These are phyloP conservation scores for Papilio dardanus DNA, from an alignment of 1,140 invertebrate genomes.

Conservation along the genomic window DNA sequence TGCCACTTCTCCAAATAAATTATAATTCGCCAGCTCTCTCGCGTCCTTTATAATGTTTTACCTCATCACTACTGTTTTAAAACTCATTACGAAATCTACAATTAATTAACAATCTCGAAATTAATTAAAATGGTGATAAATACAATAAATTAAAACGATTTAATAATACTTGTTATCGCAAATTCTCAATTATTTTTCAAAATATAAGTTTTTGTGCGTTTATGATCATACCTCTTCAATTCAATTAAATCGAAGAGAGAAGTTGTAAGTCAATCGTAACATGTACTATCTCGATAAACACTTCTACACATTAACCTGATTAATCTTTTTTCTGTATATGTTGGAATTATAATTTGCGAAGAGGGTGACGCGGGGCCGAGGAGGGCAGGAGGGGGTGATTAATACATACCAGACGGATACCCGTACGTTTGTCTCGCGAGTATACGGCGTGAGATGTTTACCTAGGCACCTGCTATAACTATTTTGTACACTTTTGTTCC, in stretches of 20 bases:
- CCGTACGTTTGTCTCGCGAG: slow-evolving; percentile 60
- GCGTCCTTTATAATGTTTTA: slow-evolving; percentile 54
- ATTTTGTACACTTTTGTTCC: no score
- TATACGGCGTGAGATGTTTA: background rate
- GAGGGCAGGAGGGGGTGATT: slow-evolving; percentile 49
- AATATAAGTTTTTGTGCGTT: background rate
- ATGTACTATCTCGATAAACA: background rate
- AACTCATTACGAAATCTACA: slow-evolving; percentile 56
- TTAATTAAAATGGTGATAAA: background rate
- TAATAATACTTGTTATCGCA: background rate
- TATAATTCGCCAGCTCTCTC: slow-evolving; percentile 76
- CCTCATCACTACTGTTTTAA: slow-evolving; percentile 67
- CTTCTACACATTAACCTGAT: background rate
- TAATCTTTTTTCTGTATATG: slow-evolving; percentile 18
- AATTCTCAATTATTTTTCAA: background rate
- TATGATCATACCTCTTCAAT: no score
- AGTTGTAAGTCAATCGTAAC: background rate
- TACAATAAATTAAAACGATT: background rate
- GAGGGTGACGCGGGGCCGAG: background rate
- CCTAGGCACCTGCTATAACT: no score
- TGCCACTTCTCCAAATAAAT: slow-evolving; percentile 82
- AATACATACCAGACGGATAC: slow-evolving; percentile 71
- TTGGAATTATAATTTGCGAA: slow-evolving; percentile 9
- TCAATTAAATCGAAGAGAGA: background rate
- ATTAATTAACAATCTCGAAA: slow-evolving; percentile 17